Percentiles rank a stretch among this genome's conserved stretches.
Evolutionary conservation across 2,113 vertebrate species (phyloP).

Genomic region (Chiloscyllium plagiosum): DNA sequence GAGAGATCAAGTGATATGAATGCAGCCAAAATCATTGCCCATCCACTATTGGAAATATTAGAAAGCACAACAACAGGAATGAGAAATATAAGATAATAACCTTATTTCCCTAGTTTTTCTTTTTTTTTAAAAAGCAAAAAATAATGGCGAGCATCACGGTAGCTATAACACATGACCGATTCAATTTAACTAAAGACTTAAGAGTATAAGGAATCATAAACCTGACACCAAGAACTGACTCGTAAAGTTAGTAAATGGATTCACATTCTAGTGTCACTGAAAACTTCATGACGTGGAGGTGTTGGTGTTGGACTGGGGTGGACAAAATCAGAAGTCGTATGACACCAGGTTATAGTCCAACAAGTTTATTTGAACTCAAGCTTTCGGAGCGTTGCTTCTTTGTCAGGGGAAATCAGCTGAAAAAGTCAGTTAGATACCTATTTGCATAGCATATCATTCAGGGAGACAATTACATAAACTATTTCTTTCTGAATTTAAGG

Average conservation of each 20-base stretch:
- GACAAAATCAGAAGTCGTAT: no score
- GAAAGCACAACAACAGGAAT: background rate
- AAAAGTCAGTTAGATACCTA: background rate
- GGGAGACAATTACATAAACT: background rate
- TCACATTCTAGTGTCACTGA: background rate
- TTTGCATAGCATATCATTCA: background rate
- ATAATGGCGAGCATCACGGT: background rate
- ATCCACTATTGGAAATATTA: background rate
- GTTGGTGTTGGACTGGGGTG: no score
- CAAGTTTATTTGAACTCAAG: no score
- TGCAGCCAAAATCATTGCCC: background rate
- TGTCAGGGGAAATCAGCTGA: no score
- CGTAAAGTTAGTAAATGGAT: background rate
- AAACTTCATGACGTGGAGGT: background rate
- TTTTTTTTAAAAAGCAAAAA: background rate
- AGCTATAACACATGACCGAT: background rate
- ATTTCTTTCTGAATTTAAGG: background rate
- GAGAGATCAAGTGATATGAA: background rate
- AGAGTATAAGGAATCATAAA: background rate
- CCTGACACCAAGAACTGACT: background rate
- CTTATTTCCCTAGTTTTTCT: background rate
- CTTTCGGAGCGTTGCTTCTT: no score
- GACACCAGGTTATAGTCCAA: no score
- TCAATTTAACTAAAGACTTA: background rate
- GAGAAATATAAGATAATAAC: background rate